phyloP scores from a whole-genome alignment of 2,113 vertebrate genomes.

The Silurus glanis region DNA sequence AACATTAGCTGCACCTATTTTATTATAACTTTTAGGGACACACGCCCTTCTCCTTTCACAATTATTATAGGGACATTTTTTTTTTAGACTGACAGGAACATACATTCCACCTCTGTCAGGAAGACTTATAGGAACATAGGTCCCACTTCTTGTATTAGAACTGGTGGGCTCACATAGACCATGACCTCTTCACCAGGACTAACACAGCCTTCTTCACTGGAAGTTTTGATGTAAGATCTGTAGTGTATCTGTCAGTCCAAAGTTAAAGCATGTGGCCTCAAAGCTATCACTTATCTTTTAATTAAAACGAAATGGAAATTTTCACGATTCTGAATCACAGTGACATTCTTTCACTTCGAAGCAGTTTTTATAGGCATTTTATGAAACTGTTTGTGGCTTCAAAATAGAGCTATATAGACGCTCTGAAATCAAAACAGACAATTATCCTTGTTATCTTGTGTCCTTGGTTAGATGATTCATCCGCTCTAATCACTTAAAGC shows the following conservation, averaged over 20 bases:
- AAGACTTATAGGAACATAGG: too few relatives aligned
- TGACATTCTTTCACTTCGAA: neutral
- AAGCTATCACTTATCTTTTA: neutral
- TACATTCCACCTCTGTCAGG: neutral
- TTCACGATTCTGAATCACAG: neutral
- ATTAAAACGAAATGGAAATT: neutral
- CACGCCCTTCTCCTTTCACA: too few relatives aligned
- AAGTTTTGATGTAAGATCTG: neutral
- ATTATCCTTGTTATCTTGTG: neutral
- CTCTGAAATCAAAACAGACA: neutral
- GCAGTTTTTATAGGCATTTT: neutral
- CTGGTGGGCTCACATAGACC: neutral
- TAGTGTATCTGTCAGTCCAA: neutral
- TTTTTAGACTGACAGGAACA: neutral
- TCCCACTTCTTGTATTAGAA: neutral
- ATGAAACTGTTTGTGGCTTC: neutral
- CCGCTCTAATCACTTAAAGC: neutral
- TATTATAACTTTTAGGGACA: too few relatives aligned
- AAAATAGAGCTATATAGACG: neutral
- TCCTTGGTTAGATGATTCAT: constrained; percentile 7
- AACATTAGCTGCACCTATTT: too few relatives aligned
- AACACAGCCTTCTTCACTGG: neutral
- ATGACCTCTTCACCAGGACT: too few relatives aligned
- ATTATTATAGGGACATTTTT: too few relatives aligned
- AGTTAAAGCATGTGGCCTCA: neutral